Conservation (phyloP, 2,888 invertebrate species). For the Leptothorax acervorum region DNA sequence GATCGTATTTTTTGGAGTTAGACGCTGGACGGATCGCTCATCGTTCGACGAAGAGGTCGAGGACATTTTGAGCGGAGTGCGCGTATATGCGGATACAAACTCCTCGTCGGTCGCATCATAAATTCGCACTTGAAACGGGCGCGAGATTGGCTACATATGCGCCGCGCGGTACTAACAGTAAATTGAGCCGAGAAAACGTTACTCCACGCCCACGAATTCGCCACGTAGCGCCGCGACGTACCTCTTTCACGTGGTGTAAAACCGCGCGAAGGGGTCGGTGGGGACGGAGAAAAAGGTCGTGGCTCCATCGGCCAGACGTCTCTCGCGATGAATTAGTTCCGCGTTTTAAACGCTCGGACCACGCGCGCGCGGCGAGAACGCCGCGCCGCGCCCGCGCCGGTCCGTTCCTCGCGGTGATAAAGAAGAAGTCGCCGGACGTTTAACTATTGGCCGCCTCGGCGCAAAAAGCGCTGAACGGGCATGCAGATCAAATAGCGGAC, state of each 20-base stretch:
- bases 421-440: slow-evolving; percentile 45
- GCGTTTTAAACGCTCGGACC: slow-evolving; percentile 41
- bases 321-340: slow-evolving; percentile 44
- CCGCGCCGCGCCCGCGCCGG: not conserved
- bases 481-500: slow-evolving; percentile 46
- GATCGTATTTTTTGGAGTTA: not conserved
- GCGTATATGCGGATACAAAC: slow-evolving; percentile 55
- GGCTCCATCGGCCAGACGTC: slow-evolving; percentile 9
- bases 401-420: slow-evolving; percentile 27
- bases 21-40: not conserved
- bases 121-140: slow-evolving; percentile 72
- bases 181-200: slow-evolving; percentile 77
- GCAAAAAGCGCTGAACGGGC: slow-evolving; percentile 9
- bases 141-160: slow-evolving; percentile 29
- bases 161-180: slow-evolving; percentile 76
- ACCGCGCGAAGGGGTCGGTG: not conserved
- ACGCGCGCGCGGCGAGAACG: not conserved
- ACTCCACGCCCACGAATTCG: slow-evolving; percentile 80
- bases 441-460: slow-evolving; percentile 8
- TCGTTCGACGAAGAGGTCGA: not conserved
- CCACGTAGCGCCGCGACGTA: slow-evolving; percentile 57
- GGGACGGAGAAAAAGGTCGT: not conserved
- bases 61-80: slow-evolving; percentile 41
- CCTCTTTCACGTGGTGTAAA: slow-evolving; percentile 57
- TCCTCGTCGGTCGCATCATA: slow-evolving; percentile 71